Conservation (phyloP, 2,113 vertebrate species). For the Microtus ochrogaster region DNA sequence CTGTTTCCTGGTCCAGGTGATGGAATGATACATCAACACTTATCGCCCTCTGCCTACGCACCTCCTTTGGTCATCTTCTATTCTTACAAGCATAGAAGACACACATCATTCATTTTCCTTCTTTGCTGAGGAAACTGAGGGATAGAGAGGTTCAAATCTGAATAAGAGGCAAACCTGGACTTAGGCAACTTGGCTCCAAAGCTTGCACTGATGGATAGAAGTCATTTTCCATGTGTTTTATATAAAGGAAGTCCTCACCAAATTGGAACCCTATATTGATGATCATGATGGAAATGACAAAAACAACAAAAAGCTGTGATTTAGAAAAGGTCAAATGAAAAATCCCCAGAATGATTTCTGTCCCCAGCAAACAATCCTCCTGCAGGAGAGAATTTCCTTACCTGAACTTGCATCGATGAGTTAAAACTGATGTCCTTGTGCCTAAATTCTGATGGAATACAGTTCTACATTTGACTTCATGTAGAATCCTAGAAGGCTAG, state of each 20-base stretch:
- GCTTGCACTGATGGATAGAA: neutral
- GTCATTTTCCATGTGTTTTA: neutral
- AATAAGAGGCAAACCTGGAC: neutral
- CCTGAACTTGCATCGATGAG: neutral
- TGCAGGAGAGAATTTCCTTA: neutral
- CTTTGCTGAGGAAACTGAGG: neutral
- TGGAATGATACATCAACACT: neutral
- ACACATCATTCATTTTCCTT: neutral
- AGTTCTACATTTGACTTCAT: neutral
- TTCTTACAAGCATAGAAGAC: neutral
- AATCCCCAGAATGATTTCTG: neutral
- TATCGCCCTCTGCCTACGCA: neutral
- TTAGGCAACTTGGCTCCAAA: neutral
- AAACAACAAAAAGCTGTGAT: neutral
- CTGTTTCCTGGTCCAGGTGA: slow-evolving; percentile 1
- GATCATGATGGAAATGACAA: neutral
- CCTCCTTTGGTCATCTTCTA: neutral
- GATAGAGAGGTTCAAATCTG: neutral
- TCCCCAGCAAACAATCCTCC: neutral
- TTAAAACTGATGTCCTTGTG: neutral
- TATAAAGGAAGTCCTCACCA: neutral
- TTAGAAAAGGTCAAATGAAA: neutral
- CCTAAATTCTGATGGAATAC: neutral
- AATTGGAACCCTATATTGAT: neutral
- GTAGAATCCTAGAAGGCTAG: neutral